Base-by-base conservation (phyloP, 2,113 vertebrate species). In the Gallinago jamesoni region DNA sequence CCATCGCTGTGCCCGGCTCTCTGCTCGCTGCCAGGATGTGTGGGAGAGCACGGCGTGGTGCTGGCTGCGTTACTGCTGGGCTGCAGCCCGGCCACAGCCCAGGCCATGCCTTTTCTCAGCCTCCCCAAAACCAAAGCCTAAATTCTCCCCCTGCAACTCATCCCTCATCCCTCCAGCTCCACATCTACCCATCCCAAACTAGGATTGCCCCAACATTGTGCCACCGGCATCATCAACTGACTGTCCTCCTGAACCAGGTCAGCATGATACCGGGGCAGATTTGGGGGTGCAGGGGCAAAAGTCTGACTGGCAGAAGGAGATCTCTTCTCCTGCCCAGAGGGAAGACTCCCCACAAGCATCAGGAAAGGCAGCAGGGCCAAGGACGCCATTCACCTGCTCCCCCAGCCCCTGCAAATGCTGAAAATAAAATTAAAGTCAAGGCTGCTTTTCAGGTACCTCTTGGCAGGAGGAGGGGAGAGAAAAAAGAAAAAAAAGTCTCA, bases 261-360 rank as follows among this genome's bases (percentile, higher is more conserved):
- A 68, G 7, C 0, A 1, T 0, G 1, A 7, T 7, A 5, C 9
- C 0, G 1, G 43, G 77, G 53, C 78, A 90, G 23, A 20, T 39
- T 55, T 35, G 12, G 41, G 84, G 60, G 12, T 41, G 12, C 37
- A 59, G 47, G 41, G 20, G 20, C 15, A 43, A 69, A 69, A 84
- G 30, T 16, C 10, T 63, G 52, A 16, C 22, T 48, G 77, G 39
- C 55, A 84, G 60, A 23, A 27, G 21, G 4, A 35, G n/a, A 4
- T 85, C 41, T 37, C 16, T 6, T 39, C 79, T 75, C 66, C 74
- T 62, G 41, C 37, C 50, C 3, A 0, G 31, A 30, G 9, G 7
- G 90, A 87, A 87, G 6, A 45, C 9, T 66, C n/a, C n/a, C 13
- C 24, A 47, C 33, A 84, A 84, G 60, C 69, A 76, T 57, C 69